These are phyloP conservation scores for Cantharis lateralis DNA, from an alignment of 2,888 invertebrate genomes.

Conservation along the genomic window DNA sequence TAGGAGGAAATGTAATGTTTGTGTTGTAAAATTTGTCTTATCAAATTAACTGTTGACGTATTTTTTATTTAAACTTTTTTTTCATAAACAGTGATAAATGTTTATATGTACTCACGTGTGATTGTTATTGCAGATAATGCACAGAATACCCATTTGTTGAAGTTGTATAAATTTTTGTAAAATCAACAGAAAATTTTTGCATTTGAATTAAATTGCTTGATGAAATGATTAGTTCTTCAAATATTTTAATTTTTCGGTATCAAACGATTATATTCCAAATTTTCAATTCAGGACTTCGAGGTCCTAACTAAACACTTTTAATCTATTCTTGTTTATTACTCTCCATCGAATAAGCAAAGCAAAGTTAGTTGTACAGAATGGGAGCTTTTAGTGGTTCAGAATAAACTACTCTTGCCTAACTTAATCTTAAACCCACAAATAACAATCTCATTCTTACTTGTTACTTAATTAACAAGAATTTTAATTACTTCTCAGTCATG, in stretches of 20 bases:
- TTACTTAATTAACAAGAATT: background rate
- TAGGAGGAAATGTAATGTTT: background rate
- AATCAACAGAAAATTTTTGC: background rate
- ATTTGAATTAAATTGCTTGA: background rate
- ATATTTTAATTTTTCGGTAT: background rate
- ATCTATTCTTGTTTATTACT: background rate
- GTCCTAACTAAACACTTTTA: slow-evolving; percentile 1
- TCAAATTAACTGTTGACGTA: background rate
- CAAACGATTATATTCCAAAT: background rate
- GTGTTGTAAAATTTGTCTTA: background rate
- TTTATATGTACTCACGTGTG: background rate
- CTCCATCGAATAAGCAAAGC: background rate
- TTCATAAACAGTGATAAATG: background rate
- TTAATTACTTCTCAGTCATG: background rate
- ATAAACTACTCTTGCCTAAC: slow-evolving; percentile 15
- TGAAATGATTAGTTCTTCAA: background rate
- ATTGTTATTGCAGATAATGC: background rate
- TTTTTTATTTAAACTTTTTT: background rate
- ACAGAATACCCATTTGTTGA: background rate
- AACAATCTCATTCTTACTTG: background rate
- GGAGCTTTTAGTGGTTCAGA: slow-evolving; percentile 16
- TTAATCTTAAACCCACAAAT: slow-evolving; percentile 4
- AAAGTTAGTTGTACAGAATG: background rate
- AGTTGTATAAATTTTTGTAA: background rate
- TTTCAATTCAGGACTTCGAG: background rate